Base-by-base conservation (phyloP, 2,797 vertebrate species). In the Molossus molossus region DNA sequence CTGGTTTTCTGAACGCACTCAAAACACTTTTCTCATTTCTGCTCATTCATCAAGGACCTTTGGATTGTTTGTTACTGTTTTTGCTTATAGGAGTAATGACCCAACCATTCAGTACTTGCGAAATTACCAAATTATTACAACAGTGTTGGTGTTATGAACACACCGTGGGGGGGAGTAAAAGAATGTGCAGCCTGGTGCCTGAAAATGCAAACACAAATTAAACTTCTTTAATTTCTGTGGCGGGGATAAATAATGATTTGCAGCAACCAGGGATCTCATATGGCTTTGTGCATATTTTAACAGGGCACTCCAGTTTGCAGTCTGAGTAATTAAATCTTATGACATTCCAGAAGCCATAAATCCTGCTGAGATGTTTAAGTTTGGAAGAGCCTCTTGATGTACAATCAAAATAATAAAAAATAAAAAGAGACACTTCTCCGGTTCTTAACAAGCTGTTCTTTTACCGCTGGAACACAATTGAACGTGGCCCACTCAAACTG, bases 341-440 rank as follows among this genome's bases (percentile, higher is more conserved):
- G 96, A 97, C 97, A 98, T 98, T 98, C 92, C 97, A 97, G 97
- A 97, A 98, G 98, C 96, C 94, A 72, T 96, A 97, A 98, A 97
- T 98, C 98, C 97, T 98, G 97, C 98, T 98, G 98, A 97, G 97
- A 98, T 98, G 95, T 98, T 98, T 98, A 98, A 98, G 97, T 98
- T 98, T 96, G 93, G 96, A 97, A 92, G 95, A 98, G 97, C 93
- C 97, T 98, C 98, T 98, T 98, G 98, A 98, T 98, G 97, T 97
- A 96, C 97, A 98, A 98, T 98, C 88, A 97, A 98, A 98, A 97
- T 96, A 94, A 94, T 97, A 87, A 94, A 94, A 95, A 95, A 97
- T 96, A 94, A 93, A 91, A 97, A 96, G 91, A 93, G 97, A 70
- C 84, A 96, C 91, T 97, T 97, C 97, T 81, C 90, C 40, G 70